Evolutionary conservation across 92 coral and sea anemone species (phyloP).

Genomic region (Bergia sp.): DNA sequence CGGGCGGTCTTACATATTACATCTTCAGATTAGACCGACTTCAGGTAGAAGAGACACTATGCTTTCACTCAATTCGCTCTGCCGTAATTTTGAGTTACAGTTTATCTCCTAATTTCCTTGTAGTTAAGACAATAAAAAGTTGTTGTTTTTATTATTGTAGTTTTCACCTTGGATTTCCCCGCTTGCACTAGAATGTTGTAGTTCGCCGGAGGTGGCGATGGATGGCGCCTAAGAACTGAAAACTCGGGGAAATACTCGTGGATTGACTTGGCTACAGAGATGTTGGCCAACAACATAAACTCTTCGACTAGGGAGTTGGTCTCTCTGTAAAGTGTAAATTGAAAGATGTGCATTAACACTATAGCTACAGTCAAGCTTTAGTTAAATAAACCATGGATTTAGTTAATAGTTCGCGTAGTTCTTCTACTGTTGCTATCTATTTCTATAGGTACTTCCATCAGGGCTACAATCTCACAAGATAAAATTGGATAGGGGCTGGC

Average conservation of each 20-base stretch:
- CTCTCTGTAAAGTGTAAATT: slow-evolving; percentile 61
- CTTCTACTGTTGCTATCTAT: neutral
- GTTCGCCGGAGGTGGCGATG: slow-evolving; percentile 94
- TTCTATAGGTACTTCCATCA: neutral
- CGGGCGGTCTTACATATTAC: no score
- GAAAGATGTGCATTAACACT: neutral
- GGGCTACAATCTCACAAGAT: neutral
- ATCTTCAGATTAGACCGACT: no score
- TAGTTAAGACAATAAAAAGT: no score
- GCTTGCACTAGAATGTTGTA: slow-evolving; percentile 91
- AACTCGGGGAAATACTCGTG: slow-evolving; percentile 91
- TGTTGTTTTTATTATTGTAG: neutral
- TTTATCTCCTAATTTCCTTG: no score
- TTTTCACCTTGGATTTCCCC: slow-evolving; percentile 86
- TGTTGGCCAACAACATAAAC: slow-evolving; percentile 99
- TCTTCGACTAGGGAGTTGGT: slow-evolving; percentile 98
- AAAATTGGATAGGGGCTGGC: neutral
- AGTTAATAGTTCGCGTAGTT: no score
- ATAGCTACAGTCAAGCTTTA: no score
- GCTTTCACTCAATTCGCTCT: no score
- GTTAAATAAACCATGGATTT: no score
- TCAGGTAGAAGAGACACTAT: no score
- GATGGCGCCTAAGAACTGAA: slow-evolving; percentile 94
- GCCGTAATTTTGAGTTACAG: no score
- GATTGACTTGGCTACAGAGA: slow-evolving; percentile 96